Evolutionary conservation across 2,888 invertebrate genomes (phyloP).

Genomic region (Embidobia sp.): DNA sequence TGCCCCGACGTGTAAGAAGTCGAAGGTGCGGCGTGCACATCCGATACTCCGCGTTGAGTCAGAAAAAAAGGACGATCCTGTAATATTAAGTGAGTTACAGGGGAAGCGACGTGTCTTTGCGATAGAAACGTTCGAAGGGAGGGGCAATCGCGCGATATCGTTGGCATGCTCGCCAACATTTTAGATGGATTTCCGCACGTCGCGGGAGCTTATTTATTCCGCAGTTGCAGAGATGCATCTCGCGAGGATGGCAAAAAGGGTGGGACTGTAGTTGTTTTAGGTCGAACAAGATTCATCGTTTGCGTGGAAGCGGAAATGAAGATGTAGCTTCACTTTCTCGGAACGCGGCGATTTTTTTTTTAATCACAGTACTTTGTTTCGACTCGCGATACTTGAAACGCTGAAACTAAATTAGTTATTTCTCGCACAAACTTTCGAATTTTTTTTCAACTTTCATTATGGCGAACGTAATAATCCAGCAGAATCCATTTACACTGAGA

Average conservation of each 20-base stretch:
- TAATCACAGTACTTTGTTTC: too few relatives aligned
- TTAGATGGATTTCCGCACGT: constrained; percentile 12
- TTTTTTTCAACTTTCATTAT: too few relatives aligned
- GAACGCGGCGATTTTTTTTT: too few relatives aligned
- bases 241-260: background rate
- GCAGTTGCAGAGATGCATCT: constrained; percentile 35
- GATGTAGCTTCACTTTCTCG: too few relatives aligned
- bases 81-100: constrained; percentile 57
- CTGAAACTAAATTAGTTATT: too few relatives aligned
- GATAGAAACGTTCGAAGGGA: constrained; percentile 8
- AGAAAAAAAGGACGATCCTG: constrained; percentile 35
- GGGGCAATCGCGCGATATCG: constrained; percentile 13
- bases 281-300: background rate
- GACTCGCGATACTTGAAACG: too few relatives aligned
- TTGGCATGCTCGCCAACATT: constrained; percentile 15
- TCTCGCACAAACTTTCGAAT: too few relatives aligned
- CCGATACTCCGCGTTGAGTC: constrained; percentile 17
- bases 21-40: constrained; percentile 36
- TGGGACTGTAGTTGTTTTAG: background rate
- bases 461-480: too few relatives aligned
- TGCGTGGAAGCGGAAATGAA: background rate
- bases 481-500: too few relatives aligned
- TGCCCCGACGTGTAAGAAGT: constrained; percentile 47
- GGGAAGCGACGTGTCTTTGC: constrained; percentile 39
- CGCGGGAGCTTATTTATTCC: constrained; percentile 25